Conservation (phyloP, 2,797 vertebrate genomes). For the Pangasius mekongensis region DNA sequence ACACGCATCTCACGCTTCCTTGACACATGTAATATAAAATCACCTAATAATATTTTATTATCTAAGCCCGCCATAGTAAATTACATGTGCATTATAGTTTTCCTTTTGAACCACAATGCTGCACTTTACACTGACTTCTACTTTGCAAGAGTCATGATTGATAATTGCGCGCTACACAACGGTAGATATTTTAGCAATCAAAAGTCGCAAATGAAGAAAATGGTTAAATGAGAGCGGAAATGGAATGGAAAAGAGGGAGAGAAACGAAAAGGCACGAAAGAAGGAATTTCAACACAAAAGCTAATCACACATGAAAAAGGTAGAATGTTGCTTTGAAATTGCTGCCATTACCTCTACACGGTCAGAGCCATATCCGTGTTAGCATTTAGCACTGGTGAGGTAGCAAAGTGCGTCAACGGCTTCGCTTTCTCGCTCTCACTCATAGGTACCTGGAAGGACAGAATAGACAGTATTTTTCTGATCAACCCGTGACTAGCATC, state of each 20-base stretch:
- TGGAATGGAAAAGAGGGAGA: conserved; percentile 15
- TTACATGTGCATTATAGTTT: not conserved
- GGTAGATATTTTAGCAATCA: conserved; percentile 1
- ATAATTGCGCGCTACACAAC: not conserved
- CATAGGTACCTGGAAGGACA: not conserved
- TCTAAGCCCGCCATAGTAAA: not conserved
- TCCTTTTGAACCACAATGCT: not conserved
- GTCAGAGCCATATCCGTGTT: conserved; percentile 47
- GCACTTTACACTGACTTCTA: not conserved
- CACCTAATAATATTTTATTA: not conserved
- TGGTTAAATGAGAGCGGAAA: conserved; percentile 14
- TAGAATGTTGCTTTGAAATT: conserved; percentile 58
- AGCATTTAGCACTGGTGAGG: conserved; percentile 29
- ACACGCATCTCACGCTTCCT: not conserved
- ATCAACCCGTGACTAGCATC: not conserved
- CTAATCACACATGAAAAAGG: conserved; percentile 58
- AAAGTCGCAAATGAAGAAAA: conserved; percentile 54
- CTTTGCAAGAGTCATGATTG: not conserved
- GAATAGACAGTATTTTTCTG: not conserved
- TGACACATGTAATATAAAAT: not conserved
- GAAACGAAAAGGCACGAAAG: conserved; percentile 37
- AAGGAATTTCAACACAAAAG: conserved; percentile 57
- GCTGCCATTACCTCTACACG: conserved; percentile 52
- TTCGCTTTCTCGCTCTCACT: conserved; percentile 35
- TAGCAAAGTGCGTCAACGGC: not conserved